Percentiles rank a stretch among this genome's conserved stretches.
Conservation (phyloP, 2,888 invertebrate genomes). For the Ceramica pisi region DNA sequence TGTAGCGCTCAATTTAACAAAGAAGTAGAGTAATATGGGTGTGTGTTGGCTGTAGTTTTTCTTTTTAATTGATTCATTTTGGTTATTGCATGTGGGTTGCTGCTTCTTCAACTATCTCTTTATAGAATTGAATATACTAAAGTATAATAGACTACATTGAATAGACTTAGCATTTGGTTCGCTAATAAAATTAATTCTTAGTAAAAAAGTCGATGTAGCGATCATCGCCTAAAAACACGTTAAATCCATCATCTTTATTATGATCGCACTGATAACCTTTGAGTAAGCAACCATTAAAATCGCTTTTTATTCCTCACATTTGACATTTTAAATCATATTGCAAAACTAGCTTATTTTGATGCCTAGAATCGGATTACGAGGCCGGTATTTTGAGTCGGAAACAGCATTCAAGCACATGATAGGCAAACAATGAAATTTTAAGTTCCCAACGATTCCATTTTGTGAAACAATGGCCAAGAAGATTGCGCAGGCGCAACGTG, state of each 20-base stretch:
- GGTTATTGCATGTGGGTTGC: not conserved
- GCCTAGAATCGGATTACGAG: conserved; percentile 50
- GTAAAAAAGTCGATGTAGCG: not conserved
- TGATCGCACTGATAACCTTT: conserved; percentile 20
- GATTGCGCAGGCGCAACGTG: conserved; percentile 65
- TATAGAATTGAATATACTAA: conserved; percentile 3
- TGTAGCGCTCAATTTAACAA: conserved; percentile 18
- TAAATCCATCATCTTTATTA: conserved; percentile 31
- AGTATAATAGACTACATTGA: too few relatives aligned
- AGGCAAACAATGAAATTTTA: conserved; percentile 52
- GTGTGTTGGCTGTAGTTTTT: not conserved
- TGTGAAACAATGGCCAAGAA: conserved; percentile 57
- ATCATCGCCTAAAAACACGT: not conserved
- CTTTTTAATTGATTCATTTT: conserved; percentile 6
- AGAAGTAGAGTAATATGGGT: conserved; percentile 7
- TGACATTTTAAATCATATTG: conserved; percentile 59
- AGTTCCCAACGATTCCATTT: conserved; percentile 49
- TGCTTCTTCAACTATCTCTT: not conserved
- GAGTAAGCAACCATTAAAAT: conserved; percentile 35
- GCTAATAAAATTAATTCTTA: conserved; percentile 12
- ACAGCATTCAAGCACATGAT: conserved; percentile 45
- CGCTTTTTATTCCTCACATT: conserved; percentile 35
- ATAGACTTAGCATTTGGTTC: not conserved
- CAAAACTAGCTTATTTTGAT: conserved; percentile 50
- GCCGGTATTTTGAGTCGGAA: conserved; percentile 42